Percentiles rank a stretch among this genome's conserved stretches.
phyloP scores from a whole-genome alignment of 2,113 vertebrate species.

The Chroicocephalus ridibundus region DNA sequence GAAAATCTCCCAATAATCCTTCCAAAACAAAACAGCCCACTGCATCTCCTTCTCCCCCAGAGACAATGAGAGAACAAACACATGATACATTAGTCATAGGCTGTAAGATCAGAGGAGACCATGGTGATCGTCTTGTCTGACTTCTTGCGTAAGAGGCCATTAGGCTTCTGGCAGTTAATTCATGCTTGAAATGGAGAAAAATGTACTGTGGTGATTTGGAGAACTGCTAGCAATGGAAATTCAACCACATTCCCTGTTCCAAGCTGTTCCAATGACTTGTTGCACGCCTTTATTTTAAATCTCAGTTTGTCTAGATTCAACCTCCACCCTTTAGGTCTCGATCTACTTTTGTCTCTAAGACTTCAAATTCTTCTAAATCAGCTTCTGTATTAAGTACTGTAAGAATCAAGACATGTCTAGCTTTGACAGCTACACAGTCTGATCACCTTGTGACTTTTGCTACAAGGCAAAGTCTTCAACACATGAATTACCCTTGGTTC shows the following conservation, averaged over 20 bases:
- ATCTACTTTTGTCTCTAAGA: neutral
- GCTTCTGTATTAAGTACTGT: neutral
- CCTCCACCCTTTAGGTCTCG: neutral
- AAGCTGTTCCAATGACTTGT: neutral
- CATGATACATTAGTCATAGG: constrained; percentile 46
- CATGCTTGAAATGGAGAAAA: neutral
- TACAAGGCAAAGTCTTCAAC: neutral
- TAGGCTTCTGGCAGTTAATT: constrained; percentile 18
- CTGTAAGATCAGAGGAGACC: constrained; percentile 23
- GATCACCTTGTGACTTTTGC: neutral
- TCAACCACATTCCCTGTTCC: neutral
- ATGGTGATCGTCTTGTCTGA: neutral
- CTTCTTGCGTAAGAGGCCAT: constrained; percentile 28
- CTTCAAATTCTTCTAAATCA: neutral
- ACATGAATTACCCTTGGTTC: neutral
- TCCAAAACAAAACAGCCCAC: constrained; percentile 28
- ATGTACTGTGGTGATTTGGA: neutral
- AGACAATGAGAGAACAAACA: constrained; percentile 42
- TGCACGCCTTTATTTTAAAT: neutral
- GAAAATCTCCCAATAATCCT: neutral
- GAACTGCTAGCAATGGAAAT: neutral
- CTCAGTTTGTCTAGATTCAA: neutral
- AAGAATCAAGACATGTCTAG: neutral
- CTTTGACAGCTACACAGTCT: neutral
- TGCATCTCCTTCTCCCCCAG: constrained; percentile 2